phyloP scores from a whole-genome alignment of 1,140 invertebrate species.

The Solenopsis fugax region DNA sequence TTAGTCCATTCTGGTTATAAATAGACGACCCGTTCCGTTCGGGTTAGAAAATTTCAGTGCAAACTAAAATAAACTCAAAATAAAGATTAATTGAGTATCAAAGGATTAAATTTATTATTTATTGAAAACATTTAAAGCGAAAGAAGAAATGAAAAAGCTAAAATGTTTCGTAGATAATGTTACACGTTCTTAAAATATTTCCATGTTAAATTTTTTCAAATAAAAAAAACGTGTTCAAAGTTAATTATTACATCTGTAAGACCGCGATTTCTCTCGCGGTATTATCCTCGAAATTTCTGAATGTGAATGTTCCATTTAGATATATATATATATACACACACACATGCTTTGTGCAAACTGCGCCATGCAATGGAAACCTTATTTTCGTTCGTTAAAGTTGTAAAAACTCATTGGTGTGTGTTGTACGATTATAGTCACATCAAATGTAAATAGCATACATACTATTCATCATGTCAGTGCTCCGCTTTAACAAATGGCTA shows the following conservation, averaged over 20 bases:
- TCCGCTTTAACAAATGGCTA: background rate
- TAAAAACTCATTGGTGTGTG: constrained; percentile 19
- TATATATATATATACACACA: too few relatives aligned
- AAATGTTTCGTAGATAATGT: too few relatives aligned
- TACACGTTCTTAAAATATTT: background rate
- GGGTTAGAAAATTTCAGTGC: too few relatives aligned
- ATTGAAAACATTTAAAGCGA: background rate
- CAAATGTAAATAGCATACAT: constrained; percentile 23
- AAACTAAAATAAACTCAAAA: background rate
- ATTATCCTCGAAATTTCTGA: background rate
- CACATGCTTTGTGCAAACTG: background rate
- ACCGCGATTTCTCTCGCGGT: background rate
- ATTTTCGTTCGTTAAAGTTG: constrained; percentile 32
- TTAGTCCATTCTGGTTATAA: background rate
- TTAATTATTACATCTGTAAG: background rate
- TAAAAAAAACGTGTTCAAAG: background rate
- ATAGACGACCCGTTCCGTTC: background rate
- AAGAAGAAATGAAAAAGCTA: background rate
- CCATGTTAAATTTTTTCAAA: background rate
- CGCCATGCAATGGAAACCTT: background rate
- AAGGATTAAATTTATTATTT: background rate
- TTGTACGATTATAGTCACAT: constrained; percentile 36
- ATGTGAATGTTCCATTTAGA: constrained; percentile 1
- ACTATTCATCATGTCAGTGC: constrained; percentile 19
- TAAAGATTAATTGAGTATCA: background rate